Evolutionary conservation across 2,797 vertebrate genomes (phyloP).

Genomic region (Hybognathus amarus): DNA sequence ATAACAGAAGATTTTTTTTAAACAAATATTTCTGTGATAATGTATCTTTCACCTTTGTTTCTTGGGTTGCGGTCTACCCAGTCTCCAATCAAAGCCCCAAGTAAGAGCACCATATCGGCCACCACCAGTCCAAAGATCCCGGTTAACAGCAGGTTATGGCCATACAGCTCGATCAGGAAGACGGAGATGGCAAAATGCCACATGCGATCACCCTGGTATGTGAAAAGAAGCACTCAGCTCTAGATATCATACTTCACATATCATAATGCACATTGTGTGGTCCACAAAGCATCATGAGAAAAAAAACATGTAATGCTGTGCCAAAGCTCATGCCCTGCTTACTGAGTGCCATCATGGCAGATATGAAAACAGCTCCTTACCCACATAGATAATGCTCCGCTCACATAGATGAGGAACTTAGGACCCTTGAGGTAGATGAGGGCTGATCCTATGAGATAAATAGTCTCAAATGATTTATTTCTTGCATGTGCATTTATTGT

Average conservation of each 20-base stretch:
- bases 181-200: constrained; percentile 83
- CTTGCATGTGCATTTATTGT: not conserved
- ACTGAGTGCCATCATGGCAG: not conserved
- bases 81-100: constrained; percentile 83
- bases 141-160: constrained; percentile 77
- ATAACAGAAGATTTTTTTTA: not conserved
- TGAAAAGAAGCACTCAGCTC: constrained; percentile 6
- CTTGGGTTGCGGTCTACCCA: constrained; percentile 84
- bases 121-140: constrained; percentile 81
- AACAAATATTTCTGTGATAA: not conserved
- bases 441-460: constrained; percentile 69
- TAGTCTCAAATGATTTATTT: not conserved
- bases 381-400: constrained; percentile 82
- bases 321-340: not conserved
- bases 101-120: constrained; percentile 79
- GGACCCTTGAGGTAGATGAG: constrained; percentile 78
- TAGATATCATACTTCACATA: constrained; percentile 23
- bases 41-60: constrained; percentile 76
- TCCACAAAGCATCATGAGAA: not conserved
- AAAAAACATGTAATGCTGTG: not conserved
- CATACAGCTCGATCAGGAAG: constrained; percentile 81
- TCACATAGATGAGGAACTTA: constrained; percentile 82
- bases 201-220: constrained; percentile 80
- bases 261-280: not conserved
- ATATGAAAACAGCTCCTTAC: constrained; percentile 69